Evolutionary conservation across 2,113 vertebrate species (phyloP).

Genomic region (Gallinago undulata): DNA sequence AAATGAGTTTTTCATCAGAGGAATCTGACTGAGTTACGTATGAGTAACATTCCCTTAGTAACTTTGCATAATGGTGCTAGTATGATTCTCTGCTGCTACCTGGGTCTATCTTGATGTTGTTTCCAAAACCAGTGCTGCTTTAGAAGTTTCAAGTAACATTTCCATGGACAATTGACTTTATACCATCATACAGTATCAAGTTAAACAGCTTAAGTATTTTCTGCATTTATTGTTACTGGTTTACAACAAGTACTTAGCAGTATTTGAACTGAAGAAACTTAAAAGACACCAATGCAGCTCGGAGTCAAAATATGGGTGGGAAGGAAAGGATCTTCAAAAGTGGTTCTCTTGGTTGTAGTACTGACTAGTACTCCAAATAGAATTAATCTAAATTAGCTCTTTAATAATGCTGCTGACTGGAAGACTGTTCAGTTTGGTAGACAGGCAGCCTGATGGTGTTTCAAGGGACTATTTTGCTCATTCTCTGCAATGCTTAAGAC

Average conservation of each 20-base stretch:
- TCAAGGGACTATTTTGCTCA: background rate
- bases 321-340: background rate
- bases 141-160: background rate
- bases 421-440: background rate
- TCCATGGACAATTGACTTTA: constrained; percentile 26
- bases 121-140: background rate
- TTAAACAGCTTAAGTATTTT: constrained; percentile 48
- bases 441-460: background rate
- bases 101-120: background rate
- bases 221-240: constrained; percentile 29
- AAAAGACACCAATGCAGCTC: background rate
- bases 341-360: background rate
- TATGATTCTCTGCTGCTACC: background rate
- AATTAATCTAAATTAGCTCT: constrained; percentile 7
- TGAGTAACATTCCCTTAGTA: background rate
- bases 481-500: background rate
- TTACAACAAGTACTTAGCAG: constrained; percentile 19
- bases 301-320: background rate
- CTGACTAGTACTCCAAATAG: background rate
- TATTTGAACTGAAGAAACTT: constrained; percentile 26
- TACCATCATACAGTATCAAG: background rate
- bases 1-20: background rate
- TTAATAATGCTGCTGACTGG: constrained; percentile 9
- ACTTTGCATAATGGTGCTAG: background rate
- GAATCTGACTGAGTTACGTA: background rate